Evolutionary conservation across 1,140 invertebrate species (phyloP).

Genomic region (Laodelphax striatellus): DNA sequence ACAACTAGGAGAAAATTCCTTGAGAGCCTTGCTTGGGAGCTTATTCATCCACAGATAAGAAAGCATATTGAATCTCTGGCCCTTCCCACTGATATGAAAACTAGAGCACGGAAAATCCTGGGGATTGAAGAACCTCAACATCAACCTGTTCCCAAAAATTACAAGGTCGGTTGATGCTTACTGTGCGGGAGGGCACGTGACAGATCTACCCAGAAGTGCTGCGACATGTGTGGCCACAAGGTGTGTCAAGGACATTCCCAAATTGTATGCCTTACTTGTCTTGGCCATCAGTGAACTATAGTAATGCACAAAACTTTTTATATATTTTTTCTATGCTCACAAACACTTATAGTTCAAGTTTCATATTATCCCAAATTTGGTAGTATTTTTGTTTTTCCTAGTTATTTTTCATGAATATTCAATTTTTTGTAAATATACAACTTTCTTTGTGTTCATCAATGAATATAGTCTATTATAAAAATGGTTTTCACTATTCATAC

Average conservation of each 20-base stretch:
- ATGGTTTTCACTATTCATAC: conserved; percentile 1
- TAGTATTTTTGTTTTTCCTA: too few species aligned
- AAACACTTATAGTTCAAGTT: too few species aligned
- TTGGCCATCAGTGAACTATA: not conserved
- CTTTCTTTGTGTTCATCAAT: not conserved
- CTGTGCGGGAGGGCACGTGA: not conserved
- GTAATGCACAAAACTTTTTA: too few species aligned
- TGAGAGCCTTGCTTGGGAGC: not conserved
- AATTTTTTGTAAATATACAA: not conserved
- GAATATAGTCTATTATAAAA: not conserved
- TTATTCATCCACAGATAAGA: conserved; percentile 5
- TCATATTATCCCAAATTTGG: too few species aligned
- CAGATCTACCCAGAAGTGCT: not conserved
- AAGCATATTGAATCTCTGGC: not conserved
- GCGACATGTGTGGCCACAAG: not conserved
- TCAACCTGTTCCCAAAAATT: not conserved
- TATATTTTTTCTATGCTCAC: too few species aligned
- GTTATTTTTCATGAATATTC: not conserved
- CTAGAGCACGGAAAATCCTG: not conserved
- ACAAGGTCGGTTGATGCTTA: not conserved
- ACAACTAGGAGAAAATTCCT: conserved; percentile 1
- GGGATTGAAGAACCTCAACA: not conserved
- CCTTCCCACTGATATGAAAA: conserved; percentile 5
- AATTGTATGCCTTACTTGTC: not conserved
- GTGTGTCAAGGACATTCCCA: not conserved